Base-by-base conservation (phyloP, 2,888 invertebrate species). In the Caenorhabditis uteleia region DNA sequence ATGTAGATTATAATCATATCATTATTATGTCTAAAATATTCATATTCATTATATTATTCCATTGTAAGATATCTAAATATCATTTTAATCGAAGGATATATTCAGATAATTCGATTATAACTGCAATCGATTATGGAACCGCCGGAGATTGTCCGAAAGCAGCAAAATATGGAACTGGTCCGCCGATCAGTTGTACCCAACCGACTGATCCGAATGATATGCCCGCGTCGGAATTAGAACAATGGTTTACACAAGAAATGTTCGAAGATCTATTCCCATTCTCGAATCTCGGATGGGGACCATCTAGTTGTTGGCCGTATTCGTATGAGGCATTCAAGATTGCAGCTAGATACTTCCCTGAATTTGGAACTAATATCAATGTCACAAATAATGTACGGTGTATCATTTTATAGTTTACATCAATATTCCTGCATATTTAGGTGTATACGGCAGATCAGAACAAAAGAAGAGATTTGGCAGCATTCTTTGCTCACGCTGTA, bases 201-300 rank as follows among this genome's bases (percentile, higher is more conserved):
- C 54, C 77, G 8, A 42, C 67, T 3, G 80, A 80, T 47, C 80
- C 80, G 2, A 72, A 77, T 54, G 74, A 75, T 21, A 42, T 62
- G 40, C 75, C 78, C 0, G 34, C 56, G 18, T 57, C 72, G 3
- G 50, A 62, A 16, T 7, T 78, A 43, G 77, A 78, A 40, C 43
- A 59, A 2, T 78, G 78, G 78, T 75, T 77, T 49, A 77, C 76
- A 10, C 55, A 62, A 43, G 74, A 69, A 36, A 69, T 74, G 55
- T 77, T 77, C 33, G 67, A 75, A 16, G 78, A 78, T 36, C 68
- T 79, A 1, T 79, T 79, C 53, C 78, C 78, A 4, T 73, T 70
- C 21, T 77, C 77, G 0, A 80, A 79, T 56, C 69, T 79, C 27
- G 80, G 80, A 36, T 77, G 76, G 77, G 80, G 80, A 10, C 76